phyloP scores from a whole-genome alignment of 1,140 invertebrate genomes.

The Habropoda laboriosa region DNA sequence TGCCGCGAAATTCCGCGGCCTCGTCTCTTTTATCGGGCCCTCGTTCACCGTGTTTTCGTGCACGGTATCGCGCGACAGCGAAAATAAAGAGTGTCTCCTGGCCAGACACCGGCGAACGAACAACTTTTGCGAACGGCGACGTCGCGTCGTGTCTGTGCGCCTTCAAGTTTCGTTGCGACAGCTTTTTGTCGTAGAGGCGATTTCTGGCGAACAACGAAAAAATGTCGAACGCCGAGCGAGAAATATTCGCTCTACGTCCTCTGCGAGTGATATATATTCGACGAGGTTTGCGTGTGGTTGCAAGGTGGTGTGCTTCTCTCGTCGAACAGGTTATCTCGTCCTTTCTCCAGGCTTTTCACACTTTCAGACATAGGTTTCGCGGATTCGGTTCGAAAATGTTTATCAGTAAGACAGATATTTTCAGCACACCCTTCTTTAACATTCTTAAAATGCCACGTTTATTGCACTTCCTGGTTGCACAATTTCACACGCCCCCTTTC shows the following conservation, averaged over 20 bases:
- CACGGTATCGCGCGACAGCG: conserved; percentile 43
- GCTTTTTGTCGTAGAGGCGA: conserved; percentile 19
- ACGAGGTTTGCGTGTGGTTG: too few species aligned
- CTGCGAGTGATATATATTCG: too few species aligned
- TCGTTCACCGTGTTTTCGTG: conserved; percentile 39
- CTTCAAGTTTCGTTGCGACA: too few species aligned
- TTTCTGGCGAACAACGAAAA: conserved; percentile 6
- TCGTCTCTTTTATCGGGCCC: conserved; percentile 31
- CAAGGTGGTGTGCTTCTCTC: too few species aligned
- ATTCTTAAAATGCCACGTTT: neutral
- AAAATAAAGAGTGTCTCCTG: conserved; percentile 31
- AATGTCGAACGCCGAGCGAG: too few species aligned
- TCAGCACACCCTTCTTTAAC: too few species aligned
- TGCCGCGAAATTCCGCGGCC: conserved; percentile 42
- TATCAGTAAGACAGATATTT: too few species aligned
- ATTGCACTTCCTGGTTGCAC: neutral
- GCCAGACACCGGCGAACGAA: neutral
- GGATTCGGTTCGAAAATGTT: too few species aligned
- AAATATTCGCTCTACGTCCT: too few species aligned
- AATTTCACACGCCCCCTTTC: conserved; percentile 1
- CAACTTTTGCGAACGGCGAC: conserved; percentile 24
- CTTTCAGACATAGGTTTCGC: too few species aligned
- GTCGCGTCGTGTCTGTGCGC: neutral
- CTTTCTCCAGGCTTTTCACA: too few species aligned
- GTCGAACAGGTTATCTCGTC: too few species aligned